Evolutionary conservation across 2,113 vertebrate species (phyloP), one percentile per base, ranked within the genome.

Genomic region (Ictidomys tridecemlineatus): DNA sequence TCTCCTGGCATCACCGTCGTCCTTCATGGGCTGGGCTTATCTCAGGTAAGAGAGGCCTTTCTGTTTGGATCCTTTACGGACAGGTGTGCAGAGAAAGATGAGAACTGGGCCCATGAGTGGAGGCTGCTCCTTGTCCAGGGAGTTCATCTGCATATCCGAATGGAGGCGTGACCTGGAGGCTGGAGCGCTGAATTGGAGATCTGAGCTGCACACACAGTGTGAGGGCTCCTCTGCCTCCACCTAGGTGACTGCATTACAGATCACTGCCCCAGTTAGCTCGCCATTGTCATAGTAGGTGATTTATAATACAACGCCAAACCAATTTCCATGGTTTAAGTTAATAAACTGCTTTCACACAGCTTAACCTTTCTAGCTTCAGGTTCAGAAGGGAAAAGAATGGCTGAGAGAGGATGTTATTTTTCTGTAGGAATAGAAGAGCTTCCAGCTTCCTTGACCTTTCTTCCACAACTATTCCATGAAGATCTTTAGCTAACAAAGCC

Each of bases 121-220:
- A 65, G 85, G 63, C 20, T 51, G 51, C 85, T 79, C 92, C 69
- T 88, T 42, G 42, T n/a, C 58, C 26, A 26, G 12, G 37, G 70
- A 96, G 93, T 91, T 91, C 79, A 88, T 97, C 93, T 94, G 74
- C 92, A 26, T 78, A 90, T 85, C 58, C 79, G 70, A 85, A 93
- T 53, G 4, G 28, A 39, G 16, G 45, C 42, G 14, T 74, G 53
- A 70, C 56, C 39, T 26, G 32, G 45, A 2, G 8, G 34, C 16
- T 2, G 8, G 67, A 63, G 58, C 80, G 12, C 72, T 63, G 82
- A 94, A 12, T 4, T n/a, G 53, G 87, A 92, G 85, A 93, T 56
- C 24, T 74, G 65, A 79, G 65, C 26, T 9, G 10, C 0, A 1
- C 0, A 3, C 45, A 86, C 34, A 53, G 42, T 4, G 20, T 26